Evolutionary conservation across 2,888 invertebrate genomes (phyloP).

Genomic region (Eupeodes latifasciatus): DNA sequence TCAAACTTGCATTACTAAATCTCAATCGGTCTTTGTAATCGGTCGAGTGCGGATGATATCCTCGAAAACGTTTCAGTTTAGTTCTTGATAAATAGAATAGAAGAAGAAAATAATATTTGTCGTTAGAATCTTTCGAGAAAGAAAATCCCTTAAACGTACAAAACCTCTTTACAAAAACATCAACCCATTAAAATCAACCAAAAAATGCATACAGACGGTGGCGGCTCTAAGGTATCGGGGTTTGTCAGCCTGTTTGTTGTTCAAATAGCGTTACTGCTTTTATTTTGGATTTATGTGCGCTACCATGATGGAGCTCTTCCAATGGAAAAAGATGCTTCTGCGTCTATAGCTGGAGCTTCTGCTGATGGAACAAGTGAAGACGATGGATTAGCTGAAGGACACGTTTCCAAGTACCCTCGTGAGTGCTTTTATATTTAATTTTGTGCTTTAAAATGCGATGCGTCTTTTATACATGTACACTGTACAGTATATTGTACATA

Average conservation of each 20-base stretch:
- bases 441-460: conserved; percentile 79
- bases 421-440: conserved; percentile 81
- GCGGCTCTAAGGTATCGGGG: conserved; percentile 81
- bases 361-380: conserved; percentile 78
- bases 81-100: background rate
- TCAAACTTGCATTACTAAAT: conserved; percentile 34
- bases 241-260: conserved; percentile 84
- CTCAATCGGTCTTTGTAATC: conserved; percentile 65
- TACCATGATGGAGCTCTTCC: conserved; percentile 84
- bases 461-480: conserved; percentile 18
- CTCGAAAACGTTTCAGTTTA: background rate
- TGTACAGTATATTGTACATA: background rate
- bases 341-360: conserved; percentile 1
- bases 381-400: conserved; percentile 81
- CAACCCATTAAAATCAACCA: conserved; percentile 46
- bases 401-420: conserved; percentile 84
- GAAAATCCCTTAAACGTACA: conserved; percentile 21
- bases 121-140: background rate
- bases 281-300: conserved; percentile 85
- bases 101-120: background rate
- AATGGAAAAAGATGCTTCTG: conserved; percentile 48
- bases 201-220: conserved; percentile 82
- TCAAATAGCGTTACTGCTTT: conserved; percentile 85
- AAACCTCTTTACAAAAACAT: conserved; percentile 21
- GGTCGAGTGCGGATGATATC: conserved; percentile 68